phyloP scores from a whole-genome alignment of 2,113 vertebrate species.

The Rafetus swinhoei region DNA sequence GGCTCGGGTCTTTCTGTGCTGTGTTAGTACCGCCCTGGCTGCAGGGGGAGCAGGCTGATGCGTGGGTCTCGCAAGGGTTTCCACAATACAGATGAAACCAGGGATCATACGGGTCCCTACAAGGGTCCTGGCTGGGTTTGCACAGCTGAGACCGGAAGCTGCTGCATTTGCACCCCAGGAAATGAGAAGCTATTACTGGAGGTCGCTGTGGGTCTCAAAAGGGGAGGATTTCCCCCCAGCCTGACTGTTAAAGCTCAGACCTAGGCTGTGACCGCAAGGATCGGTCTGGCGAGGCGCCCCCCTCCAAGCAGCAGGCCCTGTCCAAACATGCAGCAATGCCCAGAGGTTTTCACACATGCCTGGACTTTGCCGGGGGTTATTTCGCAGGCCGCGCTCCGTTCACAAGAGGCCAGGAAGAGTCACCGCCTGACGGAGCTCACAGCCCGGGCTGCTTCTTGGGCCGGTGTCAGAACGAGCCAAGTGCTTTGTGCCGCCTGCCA shows the following conservation, averaged over 20 bases:
- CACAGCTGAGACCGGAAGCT: not conserved
- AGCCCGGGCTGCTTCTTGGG: not conserved
- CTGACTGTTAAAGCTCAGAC: not conserved
- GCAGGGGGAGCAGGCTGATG: not conserved
- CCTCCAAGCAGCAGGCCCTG: not conserved
- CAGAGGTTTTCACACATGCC: not conserved
- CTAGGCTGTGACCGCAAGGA: not conserved
- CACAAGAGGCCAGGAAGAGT: not conserved
- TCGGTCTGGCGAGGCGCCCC: not conserved
- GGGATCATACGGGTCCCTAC: not conserved
- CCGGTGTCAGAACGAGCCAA: not conserved
- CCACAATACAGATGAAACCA: not conserved
- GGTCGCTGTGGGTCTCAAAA: rapidly evolving
- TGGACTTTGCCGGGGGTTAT: rapidly evolving
- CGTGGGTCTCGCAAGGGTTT: not conserved
- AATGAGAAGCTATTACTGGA: not conserved
- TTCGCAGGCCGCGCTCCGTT: not conserved
- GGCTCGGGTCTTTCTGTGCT: not conserved
- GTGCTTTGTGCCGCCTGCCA: not conserved
- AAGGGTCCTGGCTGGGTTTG: rapidly evolving
- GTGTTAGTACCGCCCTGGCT: not conserved
- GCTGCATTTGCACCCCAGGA: not conserved
- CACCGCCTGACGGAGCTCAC: not conserved
- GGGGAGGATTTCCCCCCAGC: rapidly evolving
- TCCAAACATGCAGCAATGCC: not conserved